These are phyloP conservation scores for Phalacrocorax carbo DNA, from an alignment of 2,113 vertebrate species.

Conservation along the genomic window DNA sequence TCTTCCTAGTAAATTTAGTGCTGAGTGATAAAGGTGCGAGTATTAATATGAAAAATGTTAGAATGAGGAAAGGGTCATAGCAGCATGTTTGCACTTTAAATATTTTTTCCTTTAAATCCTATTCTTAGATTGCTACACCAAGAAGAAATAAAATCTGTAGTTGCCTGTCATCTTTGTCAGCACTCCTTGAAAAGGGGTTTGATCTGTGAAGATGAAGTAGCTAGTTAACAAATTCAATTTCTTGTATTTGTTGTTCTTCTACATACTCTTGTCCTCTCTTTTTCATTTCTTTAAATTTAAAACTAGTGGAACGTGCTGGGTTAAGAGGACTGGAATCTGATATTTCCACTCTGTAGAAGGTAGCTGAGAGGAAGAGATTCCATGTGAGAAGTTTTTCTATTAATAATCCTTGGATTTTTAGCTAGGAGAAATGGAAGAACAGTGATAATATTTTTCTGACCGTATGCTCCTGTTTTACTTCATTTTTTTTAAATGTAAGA, in stretches of 20 bases:
- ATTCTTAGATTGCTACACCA: background rate
- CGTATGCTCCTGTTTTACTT: background rate
- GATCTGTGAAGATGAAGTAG: background rate
- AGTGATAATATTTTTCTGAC: background rate
- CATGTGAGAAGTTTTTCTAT: background rate
- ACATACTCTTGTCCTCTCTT: background rate
- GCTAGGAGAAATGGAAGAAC: background rate
- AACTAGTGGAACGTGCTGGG: background rate
- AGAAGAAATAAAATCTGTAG: background rate
- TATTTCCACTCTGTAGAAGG: background rate
- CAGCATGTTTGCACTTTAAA: background rate
- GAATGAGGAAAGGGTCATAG: background rate
- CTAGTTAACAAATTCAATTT: background rate
- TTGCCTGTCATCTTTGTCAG: background rate
- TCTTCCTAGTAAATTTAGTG: background rate
- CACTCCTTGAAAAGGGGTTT: background rate
- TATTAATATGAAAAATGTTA: background rate
- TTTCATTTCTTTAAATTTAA: background rate
- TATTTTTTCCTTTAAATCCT: background rate
- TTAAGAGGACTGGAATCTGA: background rate
- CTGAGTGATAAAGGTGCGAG: background rate
- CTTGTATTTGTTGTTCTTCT: background rate
- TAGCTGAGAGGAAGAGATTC: background rate
- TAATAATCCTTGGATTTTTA: background rate
- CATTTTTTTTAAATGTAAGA: background rate